Evolutionary conservation across 2,113 vertebrate genomes (phyloP).

Genomic region (Indicator indicator): DNA sequence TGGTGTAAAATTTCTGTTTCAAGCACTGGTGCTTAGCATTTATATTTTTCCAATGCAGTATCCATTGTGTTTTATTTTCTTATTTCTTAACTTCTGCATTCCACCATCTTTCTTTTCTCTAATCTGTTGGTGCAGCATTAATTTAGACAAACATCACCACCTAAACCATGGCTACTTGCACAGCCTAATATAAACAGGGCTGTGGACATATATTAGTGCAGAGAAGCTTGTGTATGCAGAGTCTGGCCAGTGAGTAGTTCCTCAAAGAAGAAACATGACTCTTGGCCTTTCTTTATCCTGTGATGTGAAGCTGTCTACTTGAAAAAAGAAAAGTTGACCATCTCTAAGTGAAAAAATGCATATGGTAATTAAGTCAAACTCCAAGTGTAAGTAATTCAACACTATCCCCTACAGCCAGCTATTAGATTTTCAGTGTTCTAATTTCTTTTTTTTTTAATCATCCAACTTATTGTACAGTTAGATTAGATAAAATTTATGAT

Average conservation of each 20-base stretch:
- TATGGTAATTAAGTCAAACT: background rate
- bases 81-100: slow-evolving; percentile 41
- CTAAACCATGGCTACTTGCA: background rate
- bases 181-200: slow-evolving; percentile 42
- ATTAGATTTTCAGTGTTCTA: background rate
- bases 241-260: background rate
- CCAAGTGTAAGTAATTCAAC: background rate
- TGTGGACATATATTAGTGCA: background rate
- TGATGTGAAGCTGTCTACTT: background rate
- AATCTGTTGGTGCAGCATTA: background rate
- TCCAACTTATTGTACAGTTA: background rate
- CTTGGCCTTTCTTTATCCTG: background rate
- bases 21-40: background rate
- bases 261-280: background rate
- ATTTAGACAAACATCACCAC: slow-evolving; percentile 44
- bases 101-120: background rate
- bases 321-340: background rate
- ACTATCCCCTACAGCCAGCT: background rate
- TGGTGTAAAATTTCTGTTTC: slow-evolving; percentile 52
- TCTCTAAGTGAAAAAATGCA: background rate
- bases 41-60: background rate
- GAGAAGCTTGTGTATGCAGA: background rate
- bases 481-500: background rate
- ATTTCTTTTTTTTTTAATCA: background rate
- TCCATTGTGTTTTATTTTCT: slow-evolving; percentile 11